Base-by-base conservation (phyloP, 2,888 invertebrate genomes). In the Scaptomyza polygonia region DNA sequence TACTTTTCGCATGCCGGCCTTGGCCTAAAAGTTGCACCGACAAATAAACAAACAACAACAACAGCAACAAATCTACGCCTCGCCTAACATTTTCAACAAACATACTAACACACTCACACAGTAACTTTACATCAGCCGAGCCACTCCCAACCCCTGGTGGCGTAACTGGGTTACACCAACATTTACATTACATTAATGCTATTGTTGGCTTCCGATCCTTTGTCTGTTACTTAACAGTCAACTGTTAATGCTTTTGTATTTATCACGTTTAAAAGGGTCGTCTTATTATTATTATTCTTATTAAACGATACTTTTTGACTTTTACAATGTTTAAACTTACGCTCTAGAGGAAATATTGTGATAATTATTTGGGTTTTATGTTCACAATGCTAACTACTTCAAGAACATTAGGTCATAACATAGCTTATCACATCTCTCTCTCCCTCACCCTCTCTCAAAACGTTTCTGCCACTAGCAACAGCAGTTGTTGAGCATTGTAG, bases 1-100 rank as follows among this genome's bases (percentile, higher is more conserved):
- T 55, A 79, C 73, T 67, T 86, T 81, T 77, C 63, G 62, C 63
- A 70, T 65, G 61, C 48, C 70, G 81, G 79, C 81, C 81, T 83
- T 81, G 81, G 86, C 80, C 85, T 62, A 84, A 72, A 80, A 80
- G 62, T 34, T 64, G 54, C 61, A 72, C 61, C 61, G 72, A 54
- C 72, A 62, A 65, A 66, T 36, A 61, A 55, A 25, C 25, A 61
- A 61, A 61, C 67, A 54, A 61, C 58, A 65, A 61, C 42, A 61
- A 61, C 58, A 65, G 57, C 42, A 61, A 55, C 65, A 58, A 61
- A 75, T 71, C 16, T 36, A 45, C 73, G 43, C 57, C 54, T 65
- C 40, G 58, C 42, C 70, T 72, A 59, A 51, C 32, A 48, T 42
- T 16, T 36, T 14, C 36, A 16, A 45, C 32, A 39, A 12, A 51